Base-by-base conservation (phyloP, 2,888 invertebrate genomes). In the Sthenelais limicola region DNA sequence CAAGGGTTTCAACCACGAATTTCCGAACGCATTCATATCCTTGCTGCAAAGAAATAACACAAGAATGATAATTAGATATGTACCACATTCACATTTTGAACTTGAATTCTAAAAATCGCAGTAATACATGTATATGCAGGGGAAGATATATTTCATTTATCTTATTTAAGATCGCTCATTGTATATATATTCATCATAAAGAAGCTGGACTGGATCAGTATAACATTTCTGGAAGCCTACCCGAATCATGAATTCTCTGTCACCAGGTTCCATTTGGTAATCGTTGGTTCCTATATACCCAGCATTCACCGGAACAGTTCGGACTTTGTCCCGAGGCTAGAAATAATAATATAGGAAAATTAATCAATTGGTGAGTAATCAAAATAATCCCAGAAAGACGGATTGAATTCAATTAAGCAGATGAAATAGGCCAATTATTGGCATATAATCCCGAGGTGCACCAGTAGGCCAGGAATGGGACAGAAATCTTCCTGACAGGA, bases 251-350 rank as follows among this genome's bases (percentile, higher is more conserved):
- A 85, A 87, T 7, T 81, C 80, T 54, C 82, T 76, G 74, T 87
- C 86, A 12, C 74, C 83, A 3, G 80, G 76, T 73, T 86, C 85
- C 32, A 87, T 78, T 49, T 73, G 77, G 73, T 85, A 86, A 73
- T 86, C 86, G 26, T 83, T 83, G 3, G 86, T 86, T 5, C 81
- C 85, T 18, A 87, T 83, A 76, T 86, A 85, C 58, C 85, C 87
- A 7, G 85, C 86, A 77, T 86, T 86, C 49, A 87, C 85, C 0
- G 85, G 85, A 24, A 87, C 83, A 18, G 86, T 86, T 49, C 87
- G 72, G 35, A 83, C 77, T 9, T 82, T 76, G 74, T 87, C 87
- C 12, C 58, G 43, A 18, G 73, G 72, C 75, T 77, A 67, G 0
- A 58, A 58, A 68, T n/a, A 54, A 48, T 9, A n/a, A 47, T 26